phyloP scores from a whole-genome alignment of 1,140 invertebrate species.

The Cydia pomonella region DNA sequence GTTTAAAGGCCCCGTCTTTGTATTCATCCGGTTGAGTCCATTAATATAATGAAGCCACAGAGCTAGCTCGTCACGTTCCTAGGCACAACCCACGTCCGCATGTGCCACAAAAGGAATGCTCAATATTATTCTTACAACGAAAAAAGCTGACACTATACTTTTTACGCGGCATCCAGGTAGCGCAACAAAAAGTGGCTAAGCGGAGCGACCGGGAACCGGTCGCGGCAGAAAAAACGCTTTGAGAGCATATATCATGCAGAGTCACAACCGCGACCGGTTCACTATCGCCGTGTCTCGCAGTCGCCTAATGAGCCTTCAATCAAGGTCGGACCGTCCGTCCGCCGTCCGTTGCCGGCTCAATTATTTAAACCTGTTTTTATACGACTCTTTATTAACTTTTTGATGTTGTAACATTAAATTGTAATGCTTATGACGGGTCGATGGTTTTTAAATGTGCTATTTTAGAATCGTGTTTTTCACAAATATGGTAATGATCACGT shows the following conservation, averaged over 20 bases:
- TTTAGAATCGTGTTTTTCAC: slow-evolving; percentile 21
- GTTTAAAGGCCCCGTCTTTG: slow-evolving; percentile 72
- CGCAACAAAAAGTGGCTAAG: slow-evolving; percentile 62
- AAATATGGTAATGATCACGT: slow-evolving; percentile 27
- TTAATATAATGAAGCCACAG: slow-evolving; percentile 78
- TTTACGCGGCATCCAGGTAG: slow-evolving; percentile 72
- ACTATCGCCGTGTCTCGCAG: slow-evolving; percentile 43
- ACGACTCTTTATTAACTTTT: slow-evolving; percentile 35
- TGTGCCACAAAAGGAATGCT: slow-evolving; percentile 77
- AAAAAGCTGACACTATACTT: slow-evolving; percentile 74
- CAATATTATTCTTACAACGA: slow-evolving; percentile 75
- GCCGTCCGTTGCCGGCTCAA: slow-evolving; percentile 44
- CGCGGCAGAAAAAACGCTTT: slow-evolving; percentile 56
- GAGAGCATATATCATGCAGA: slow-evolving; percentile 75
- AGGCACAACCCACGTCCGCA: slow-evolving; percentile 66
- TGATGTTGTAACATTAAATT: slow-evolving; percentile 26
- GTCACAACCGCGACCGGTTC: slow-evolving; percentile 69
- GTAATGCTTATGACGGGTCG: slow-evolving; percentile 22
- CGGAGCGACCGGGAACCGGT: slow-evolving; percentile 65
- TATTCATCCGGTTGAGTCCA: slow-evolving; percentile 73
- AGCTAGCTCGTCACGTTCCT: slow-evolving; percentile 69
- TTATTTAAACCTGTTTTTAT: slow-evolving; percentile 48
- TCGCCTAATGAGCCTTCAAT: slow-evolving; percentile 74
- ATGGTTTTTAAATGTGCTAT: slow-evolving; percentile 26
- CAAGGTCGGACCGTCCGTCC: slow-evolving; percentile 68